Conservation (phyloP, 2,888 invertebrate genomes). For the Phaonia tiefii region DNA sequence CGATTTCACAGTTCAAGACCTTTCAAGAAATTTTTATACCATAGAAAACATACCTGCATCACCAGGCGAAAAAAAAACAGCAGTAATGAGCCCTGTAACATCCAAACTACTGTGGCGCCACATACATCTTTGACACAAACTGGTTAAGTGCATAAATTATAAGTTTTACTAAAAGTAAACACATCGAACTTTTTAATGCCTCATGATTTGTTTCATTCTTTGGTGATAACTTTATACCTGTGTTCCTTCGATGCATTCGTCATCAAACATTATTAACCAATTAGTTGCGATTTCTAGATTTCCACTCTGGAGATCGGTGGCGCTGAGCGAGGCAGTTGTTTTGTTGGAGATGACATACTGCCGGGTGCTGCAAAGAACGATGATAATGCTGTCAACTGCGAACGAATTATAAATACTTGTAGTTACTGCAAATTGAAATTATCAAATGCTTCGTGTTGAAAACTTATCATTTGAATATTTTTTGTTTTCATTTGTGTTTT, state of each 20-base stretch:
- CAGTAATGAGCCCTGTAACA: too few species aligned
- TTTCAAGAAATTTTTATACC: too few species aligned
- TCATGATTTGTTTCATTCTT: constrained; percentile 42
- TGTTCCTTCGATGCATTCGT: not conserved
- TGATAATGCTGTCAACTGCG: not conserved
- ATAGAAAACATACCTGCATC: too few species aligned
- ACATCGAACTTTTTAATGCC: constrained; percentile 52
- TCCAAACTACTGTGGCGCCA: too few species aligned
- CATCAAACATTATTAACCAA: too few species aligned
- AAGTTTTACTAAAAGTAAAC: constrained; percentile 36
- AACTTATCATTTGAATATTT: constrained; percentile 2
- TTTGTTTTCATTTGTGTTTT: not conserved
- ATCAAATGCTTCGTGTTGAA: constrained; percentile 28
- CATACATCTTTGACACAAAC: constrained; percentile 3
- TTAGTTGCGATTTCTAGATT: too few species aligned
- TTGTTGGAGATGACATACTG: not conserved
- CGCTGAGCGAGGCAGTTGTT: not conserved
- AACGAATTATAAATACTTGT: constrained; percentile 36
- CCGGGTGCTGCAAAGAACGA: not conserved
- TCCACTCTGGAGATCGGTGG: too few species aligned
- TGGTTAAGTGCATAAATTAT: constrained; percentile 50
- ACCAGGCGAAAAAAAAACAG: too few species aligned
- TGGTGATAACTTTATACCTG: not conserved
- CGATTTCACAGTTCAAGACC: too few species aligned
- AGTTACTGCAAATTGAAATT: constrained; percentile 50